These are phyloP conservation scores for Diadophis punctatus DNA, from an alignment of 2,113 vertebrate genomes.

Conservation along the genomic window DNA sequence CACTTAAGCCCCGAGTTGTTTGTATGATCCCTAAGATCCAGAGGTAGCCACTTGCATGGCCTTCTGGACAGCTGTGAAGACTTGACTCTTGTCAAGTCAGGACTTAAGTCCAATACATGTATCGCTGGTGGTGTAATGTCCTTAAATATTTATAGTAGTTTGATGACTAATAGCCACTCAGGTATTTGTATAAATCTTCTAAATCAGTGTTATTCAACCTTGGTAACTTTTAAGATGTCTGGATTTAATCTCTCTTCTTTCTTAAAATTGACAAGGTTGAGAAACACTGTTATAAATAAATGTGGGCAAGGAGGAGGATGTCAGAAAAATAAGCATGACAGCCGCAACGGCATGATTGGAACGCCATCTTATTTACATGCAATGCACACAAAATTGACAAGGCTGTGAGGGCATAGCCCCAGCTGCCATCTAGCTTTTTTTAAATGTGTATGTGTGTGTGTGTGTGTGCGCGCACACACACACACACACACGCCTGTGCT, in stretches of 20 bases:
- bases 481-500: neutral
- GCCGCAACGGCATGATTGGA: neutral
- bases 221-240: neutral
- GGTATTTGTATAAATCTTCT: neutral
- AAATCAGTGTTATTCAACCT: neutral
- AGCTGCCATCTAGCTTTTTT: neutral
- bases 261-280: neutral
- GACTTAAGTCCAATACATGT: neutral
- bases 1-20: neutral
- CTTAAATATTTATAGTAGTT: neutral
- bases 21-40: neutral
- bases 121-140: neutral
- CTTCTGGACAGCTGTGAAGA: neutral
- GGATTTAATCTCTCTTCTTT: neutral
- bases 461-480: too few species aligned
- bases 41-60: neutral
- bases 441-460: too few species aligned
- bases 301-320: neutral
- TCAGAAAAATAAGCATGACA: neutral
- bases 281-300: neutral
- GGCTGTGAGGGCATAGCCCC: neutral
- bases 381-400: neutral
- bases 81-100: neutral
- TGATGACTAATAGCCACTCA: neutral
- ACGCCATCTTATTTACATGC: neutral